Conservation (phyloP, 2,113 vertebrate species). For the Phaethornis superciliosus region DNA sequence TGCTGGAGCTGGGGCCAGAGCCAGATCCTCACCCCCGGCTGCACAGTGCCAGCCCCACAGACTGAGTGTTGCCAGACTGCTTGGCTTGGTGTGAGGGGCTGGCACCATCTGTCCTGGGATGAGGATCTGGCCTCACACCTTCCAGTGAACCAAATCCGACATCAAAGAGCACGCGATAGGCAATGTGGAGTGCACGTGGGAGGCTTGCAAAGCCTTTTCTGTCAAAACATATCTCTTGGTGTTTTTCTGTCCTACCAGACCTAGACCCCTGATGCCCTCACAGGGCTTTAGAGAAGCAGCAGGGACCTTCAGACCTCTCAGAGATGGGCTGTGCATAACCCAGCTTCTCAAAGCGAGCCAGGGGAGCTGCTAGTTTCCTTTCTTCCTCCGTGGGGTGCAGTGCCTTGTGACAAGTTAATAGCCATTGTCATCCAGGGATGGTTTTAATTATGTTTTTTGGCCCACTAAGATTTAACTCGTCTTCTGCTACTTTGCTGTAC, state of each 20-base stretch:
- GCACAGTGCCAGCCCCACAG: fast-evolving
- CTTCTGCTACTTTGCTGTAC: background rate
- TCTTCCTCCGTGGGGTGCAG: background rate
- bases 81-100: fast-evolving
- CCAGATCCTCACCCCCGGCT: background rate
- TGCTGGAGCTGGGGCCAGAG: fast-evolving
- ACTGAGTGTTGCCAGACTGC: fast-evolving
- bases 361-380: background rate
- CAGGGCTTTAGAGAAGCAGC: background rate
- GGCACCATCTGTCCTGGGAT: background rate
- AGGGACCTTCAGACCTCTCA: background rate
- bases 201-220: slow-evolving; percentile 38
- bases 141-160: slow-evolving; percentile 38
- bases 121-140: slow-evolving; percentile 41
- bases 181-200: slow-evolving; percentile 78
- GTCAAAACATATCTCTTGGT: slow-evolving; percentile 67
- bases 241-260: slow-evolving; percentile 25
- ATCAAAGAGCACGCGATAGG: slow-evolving; percentile 66
- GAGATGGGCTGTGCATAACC: background rate
- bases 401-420: background rate
- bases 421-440: background rate
- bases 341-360: background rate
- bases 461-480: background rate
- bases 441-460: slow-evolving; percentile 8
- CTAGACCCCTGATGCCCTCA: background rate